Evolutionary conservation across 1,140 invertebrate genomes (phyloP).

Genomic region (Macrobrachium rosenbergii): DNA sequence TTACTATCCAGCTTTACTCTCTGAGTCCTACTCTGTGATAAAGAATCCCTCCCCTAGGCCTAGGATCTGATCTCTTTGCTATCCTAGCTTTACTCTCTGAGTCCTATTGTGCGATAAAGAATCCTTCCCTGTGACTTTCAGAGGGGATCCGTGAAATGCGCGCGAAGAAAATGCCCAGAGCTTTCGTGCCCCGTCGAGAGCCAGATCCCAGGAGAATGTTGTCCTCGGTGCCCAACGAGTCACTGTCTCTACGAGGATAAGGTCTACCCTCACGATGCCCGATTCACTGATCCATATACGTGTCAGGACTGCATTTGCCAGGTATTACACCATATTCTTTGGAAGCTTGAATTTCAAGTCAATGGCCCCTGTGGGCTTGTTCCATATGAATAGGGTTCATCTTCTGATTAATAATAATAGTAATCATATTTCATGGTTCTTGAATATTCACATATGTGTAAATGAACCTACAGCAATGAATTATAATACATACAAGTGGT

Average conservation of each 20-base stretch:
- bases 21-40: too few species aligned
- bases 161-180: not conserved
- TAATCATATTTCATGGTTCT: not conserved
- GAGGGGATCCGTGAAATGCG: not conserved
- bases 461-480: too few species aligned
- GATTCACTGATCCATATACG: not conserved
- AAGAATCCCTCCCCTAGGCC: too few species aligned
- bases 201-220: slow-evolving; percentile 2
- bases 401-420: too few species aligned
- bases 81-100: too few species aligned
- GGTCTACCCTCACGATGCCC: not conserved
- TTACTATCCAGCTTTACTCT: too few species aligned
- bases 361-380: too few species aligned
- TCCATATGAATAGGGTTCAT: too few species aligned
- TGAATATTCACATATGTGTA: not conserved
- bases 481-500: too few species aligned
- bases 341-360: too few species aligned
- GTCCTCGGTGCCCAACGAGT: not conserved
- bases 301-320: not conserved
- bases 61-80: too few species aligned
- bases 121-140: not conserved
- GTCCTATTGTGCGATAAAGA: not conserved
- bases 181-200: not conserved
- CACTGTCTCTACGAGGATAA: not conserved
- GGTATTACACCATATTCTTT: too few species aligned